Conservation (phyloP, 2,113 vertebrate genomes). For the Morone chrysops region DNA sequence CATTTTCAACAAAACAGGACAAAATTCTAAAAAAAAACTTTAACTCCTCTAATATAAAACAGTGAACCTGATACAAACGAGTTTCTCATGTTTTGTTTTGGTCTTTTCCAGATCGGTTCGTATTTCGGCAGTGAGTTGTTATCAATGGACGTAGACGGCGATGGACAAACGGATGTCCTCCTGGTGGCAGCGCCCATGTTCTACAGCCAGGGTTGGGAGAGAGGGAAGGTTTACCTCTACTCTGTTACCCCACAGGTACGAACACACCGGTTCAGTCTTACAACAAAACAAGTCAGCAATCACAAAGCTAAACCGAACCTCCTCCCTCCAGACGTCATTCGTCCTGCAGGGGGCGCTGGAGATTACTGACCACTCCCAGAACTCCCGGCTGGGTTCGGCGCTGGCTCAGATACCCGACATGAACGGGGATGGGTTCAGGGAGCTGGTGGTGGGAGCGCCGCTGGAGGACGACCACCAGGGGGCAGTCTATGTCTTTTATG, state of each 20-base stretch:
- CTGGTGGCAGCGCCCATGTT: constrained; percentile 97
- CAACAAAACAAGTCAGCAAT: too few relatives aligned
- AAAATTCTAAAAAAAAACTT: too few relatives aligned
- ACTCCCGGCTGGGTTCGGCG: constrained; percentile 92
- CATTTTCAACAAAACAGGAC: too few relatives aligned
- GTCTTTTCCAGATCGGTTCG: constrained; percentile 90
- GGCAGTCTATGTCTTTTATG: constrained; percentile 91
- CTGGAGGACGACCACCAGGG: constrained; percentile 92
- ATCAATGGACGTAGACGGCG: constrained; percentile 87
- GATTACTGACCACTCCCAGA: constrained; percentile 85
- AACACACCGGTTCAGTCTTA: too few relatives aligned
- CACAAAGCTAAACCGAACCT: neutral
- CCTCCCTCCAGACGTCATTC: constrained; percentile 81
- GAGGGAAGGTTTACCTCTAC: constrained; percentile 91
- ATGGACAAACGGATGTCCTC: constrained; percentile 88
- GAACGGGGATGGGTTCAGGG: constrained; percentile 92
- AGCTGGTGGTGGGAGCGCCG: constrained; percentile 93
- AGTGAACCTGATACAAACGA: too few relatives aligned
- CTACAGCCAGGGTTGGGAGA: constrained; percentile 91
- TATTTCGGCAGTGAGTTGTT: constrained; percentile 94
- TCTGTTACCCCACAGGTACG: constrained; percentile 76
- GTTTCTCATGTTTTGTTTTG: neutral
- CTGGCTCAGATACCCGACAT: constrained; percentile 90
- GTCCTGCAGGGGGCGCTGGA: constrained; percentile 84
- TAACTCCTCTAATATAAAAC: too few relatives aligned